Conservation (phyloP, 64 coral and sea anemone genomes). For the Astreopora myriophthalma region DNA sequence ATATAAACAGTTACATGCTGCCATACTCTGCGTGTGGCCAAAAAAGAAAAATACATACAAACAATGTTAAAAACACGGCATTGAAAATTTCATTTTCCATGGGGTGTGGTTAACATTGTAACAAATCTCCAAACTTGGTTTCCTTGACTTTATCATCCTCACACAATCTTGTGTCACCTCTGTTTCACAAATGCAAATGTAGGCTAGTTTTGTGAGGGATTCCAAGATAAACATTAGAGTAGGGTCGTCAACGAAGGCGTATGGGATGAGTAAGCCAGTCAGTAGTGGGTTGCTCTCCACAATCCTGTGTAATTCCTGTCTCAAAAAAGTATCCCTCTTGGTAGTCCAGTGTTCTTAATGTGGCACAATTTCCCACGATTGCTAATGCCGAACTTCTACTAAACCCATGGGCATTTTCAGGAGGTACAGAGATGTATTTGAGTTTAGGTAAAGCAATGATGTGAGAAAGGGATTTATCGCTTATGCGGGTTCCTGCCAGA, state of each 20-base stretch:
- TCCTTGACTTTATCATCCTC: background rate
- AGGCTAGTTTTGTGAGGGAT: background rate
- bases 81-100: background rate
- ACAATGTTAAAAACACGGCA: too few species aligned
- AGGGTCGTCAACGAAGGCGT: background rate
- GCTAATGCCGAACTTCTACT: background rate
- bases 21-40: too few species aligned
- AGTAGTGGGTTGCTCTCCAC: background rate
- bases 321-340: constrained; percentile 12
- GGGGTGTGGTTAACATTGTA: constrained; percentile 8
- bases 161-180: background rate
- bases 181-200: background rate
- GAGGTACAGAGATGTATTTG: background rate
- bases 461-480: background rate
- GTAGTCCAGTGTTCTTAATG: background rate
- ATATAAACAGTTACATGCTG: too few species aligned
- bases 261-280: background rate
- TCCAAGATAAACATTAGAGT: background rate
- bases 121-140: constrained; percentile 4
- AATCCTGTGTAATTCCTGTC: background rate
- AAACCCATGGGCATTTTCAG: background rate
- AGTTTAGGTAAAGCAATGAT: background rate
- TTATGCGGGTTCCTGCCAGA: background rate
- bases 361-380: background rate
- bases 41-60: too few species aligned